Evolutionary conservation across 1,140 invertebrate species (phyloP).

Genomic region (Scaptomyza graminum): DNA sequence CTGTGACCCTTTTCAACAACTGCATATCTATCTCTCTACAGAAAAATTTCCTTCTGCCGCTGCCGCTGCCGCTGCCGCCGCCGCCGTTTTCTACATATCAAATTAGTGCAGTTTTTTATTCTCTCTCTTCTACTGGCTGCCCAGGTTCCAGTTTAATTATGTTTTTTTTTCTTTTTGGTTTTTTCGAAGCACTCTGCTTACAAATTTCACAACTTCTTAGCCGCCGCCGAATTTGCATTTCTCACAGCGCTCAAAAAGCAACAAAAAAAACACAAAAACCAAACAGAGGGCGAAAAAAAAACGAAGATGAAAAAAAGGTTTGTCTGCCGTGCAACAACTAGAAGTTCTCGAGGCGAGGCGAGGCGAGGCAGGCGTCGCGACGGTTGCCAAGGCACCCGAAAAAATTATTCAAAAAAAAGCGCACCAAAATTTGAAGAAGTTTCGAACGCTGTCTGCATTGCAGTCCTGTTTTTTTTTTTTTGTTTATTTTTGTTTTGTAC

Average conservation of each 20-base stretch:
- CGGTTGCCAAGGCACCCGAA: slow-evolving; percentile 49
- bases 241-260: slow-evolving; percentile 48
- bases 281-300: neutral
- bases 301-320: slow-evolving; percentile 18
- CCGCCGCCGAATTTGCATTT: slow-evolving; percentile 71
- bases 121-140: neutral
- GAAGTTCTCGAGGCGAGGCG: neutral
- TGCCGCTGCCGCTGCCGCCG: no score
- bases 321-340: slow-evolving; percentile 3
- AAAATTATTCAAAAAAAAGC: slow-evolving; percentile 33
- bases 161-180: no score
- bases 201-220: slow-evolving; percentile 66
- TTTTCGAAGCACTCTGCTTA: slow-evolving; percentile 46
- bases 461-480: slow-evolving; percentile 21
- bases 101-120: slow-evolving; percentile 75
- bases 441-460: slow-evolving; percentile 31
- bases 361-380: neutral
- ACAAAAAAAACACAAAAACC: slow-evolving; percentile 30
- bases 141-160: slow-evolving; percentile 21
- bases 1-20: slow-evolving; percentile 8
- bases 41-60: no score
- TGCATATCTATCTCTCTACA: slow-evolving; percentile 11
- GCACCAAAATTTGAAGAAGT: slow-evolving; percentile 9
- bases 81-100: slow-evolving; percentile 42
- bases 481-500: slow-evolving; percentile 2